Evolutionary conservation across 1,140 invertebrate genomes (phyloP), one percentile per base, ranked within the genome.

Genomic region (Nasonia giraulti): DNA sequence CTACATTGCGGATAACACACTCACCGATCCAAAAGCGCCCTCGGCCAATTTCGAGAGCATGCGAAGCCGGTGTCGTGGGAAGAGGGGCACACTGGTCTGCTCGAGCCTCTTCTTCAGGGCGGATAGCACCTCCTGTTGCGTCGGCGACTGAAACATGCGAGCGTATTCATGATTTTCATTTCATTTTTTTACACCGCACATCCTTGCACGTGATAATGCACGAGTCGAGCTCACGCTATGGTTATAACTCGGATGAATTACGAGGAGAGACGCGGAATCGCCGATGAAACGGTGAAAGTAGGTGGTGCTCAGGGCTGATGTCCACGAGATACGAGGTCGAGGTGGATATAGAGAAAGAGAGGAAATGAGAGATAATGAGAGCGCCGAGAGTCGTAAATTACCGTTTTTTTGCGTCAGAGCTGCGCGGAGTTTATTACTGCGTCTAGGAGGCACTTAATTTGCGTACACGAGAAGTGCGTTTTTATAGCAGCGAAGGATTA

Each of bases 41-140:
- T 98, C 97, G 31, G 97, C 97, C 47, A 98, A 94, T 90, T 98
- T 97, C 69, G 97, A 97, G 82, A 98, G 94, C 95, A 98, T 97
- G 86, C 97, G 94, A 50, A 98, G 95, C 89, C 97, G 94, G 91
- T 97, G 96, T 87, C 97, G 94, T 84, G 97, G 96, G 92, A 98
- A 97, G 93, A 98, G 96, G 86, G 95, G 94, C 73, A 97, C 95
- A 81, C 94, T 94, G 31, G 95, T 95, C 83, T 95, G 95, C 91
- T 96, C 95, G 87, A 96, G 91, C 79, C 96, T 94, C 90, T 94
- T 94, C 92, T 95, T 96, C 87, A 96, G 92, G 69, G 96, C 95
- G 76, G 93, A 94, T 81, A 96, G 92, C 85, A 96, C 95, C 91
- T 96, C 96, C 90, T 96, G 95, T 91, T 96, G 96, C 87, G 95